Base-by-base conservation (phyloP, 2,113 vertebrate species). In the Petromus typicus region DNA sequence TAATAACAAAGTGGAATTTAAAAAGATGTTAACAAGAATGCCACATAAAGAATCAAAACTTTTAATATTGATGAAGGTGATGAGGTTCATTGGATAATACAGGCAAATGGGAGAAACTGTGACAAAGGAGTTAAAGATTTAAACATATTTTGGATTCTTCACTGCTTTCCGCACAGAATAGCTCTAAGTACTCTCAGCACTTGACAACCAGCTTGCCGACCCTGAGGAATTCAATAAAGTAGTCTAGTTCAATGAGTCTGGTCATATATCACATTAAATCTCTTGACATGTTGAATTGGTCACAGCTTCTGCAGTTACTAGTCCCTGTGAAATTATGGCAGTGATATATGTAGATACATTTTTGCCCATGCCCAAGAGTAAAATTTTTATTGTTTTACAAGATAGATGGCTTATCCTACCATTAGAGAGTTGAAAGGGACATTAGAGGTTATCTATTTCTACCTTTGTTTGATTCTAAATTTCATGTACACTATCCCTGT, bases 281-380 rank as follows among this genome's bases (percentile, higher is more conserved):
- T 78, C 76, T 96, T 93, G 92, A 71, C 94, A 85, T 92, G 81
- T 95, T 90, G 87, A 95, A 71, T 85, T 93, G 95, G 95, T 96
- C 95, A 90, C 96, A 97, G 95, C 80, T 94, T 94, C 64, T 90
- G 32, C n/a, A 85, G 80, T 92, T 84, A 73, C 87, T 93, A 37
- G 85, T 93, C 73, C 75, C 80, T 73, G 2, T 93, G 95, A 95
- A 94, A 89, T 87, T 32, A 93, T 94, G 92, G 30, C 95, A 96
- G 57, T 95, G 95, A 96, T 97, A 43, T 93, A 91, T 94, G 96
- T 89, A 94, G 69, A 97, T 94, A 76, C 78, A 86, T 86, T 95
- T 95, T 91, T 56, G 89, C 93, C n/a, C 48, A 59, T 94, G 80
- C 71, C 51, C 64, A 95, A 90, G 92, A 86, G 69, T 93, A 93